Percentiles rank a stretch among this genome's conserved stretches.
phyloP scores from a whole-genome alignment of 2,888 invertebrate species.

The Trissoscelio sp. region DNA sequence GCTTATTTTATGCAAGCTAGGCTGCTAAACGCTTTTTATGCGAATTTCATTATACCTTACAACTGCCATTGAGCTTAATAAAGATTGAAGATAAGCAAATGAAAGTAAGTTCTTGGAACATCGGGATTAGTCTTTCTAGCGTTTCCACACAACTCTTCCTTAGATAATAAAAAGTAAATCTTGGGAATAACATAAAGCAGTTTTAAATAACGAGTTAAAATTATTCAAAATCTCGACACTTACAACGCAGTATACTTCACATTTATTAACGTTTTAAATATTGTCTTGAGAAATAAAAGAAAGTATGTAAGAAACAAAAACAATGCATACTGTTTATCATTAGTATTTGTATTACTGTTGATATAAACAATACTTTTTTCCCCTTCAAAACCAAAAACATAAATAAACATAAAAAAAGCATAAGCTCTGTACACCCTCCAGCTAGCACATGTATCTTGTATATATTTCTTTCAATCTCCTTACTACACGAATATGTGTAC shows the following conservation, averaged over 20 bases:
- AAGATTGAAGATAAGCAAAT: constrained; percentile 15
- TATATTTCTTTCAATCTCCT: constrained; percentile 44
- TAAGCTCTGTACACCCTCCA: not conserved
- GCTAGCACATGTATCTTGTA: constrained; percentile 23
- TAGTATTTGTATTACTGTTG: not conserved
- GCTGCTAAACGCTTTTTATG: constrained; percentile 4
- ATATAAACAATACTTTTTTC: constrained; percentile 5
- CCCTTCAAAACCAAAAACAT: not conserved
- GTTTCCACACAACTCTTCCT: not conserved
- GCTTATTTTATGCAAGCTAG: not conserved
- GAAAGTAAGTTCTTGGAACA: constrained; percentile 3
- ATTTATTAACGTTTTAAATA: not conserved
- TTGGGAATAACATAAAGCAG: not conserved
- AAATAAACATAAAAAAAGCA: not conserved
- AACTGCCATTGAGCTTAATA: constrained; percentile 2
- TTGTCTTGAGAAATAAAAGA: not conserved
- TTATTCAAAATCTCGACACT: constrained; percentile 3
- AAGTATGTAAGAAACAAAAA: not conserved
- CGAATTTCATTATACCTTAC: constrained; percentile 5
- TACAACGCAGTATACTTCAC: too few relatives aligned
- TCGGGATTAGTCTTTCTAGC: not conserved
- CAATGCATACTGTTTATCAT: not conserved
- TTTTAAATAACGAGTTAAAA: not conserved
- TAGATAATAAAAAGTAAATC: not conserved
- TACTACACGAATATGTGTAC: constrained; percentile 26